These are phyloP conservation scores for Spodoptera exigua DNA, from an alignment of 2,888 invertebrate genomes.

Conservation along the genomic window DNA sequence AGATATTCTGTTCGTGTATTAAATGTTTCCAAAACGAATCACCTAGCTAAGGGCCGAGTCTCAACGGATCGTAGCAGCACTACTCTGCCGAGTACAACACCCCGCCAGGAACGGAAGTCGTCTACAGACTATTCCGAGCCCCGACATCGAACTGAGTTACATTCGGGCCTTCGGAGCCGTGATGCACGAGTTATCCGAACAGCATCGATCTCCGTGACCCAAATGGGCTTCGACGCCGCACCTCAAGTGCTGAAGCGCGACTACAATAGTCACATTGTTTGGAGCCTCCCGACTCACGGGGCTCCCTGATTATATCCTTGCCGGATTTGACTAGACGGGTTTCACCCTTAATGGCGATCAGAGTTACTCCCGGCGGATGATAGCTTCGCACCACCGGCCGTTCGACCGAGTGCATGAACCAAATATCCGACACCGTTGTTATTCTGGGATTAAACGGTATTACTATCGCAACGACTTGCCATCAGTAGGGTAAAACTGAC, in stretches of 20 bases:
- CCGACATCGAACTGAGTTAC: slow-evolving; percentile 82
- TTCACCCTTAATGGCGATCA: slow-evolving; percentile 79
- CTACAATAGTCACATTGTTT: slow-evolving; percentile 79
- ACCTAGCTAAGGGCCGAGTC: slow-evolving; percentile 85
- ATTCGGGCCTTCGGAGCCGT: slow-evolving; percentile 58
- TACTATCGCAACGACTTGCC: slow-evolving; percentile 87
- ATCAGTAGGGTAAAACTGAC: slow-evolving; percentile 90
- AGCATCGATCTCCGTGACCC: slow-evolving; percentile 71
- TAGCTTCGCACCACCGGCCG: slow-evolving; percentile 91
- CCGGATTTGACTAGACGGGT: slow-evolving; percentile 89
- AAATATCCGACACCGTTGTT: slow-evolving; percentile 90
- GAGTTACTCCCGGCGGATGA: slow-evolving; percentile 85
- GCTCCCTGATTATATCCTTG: slow-evolving; percentile 79
- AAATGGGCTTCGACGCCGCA: slow-evolving; percentile 76
- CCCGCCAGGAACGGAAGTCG: slow-evolving; percentile 90
- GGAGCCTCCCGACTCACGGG: slow-evolving; percentile 83
- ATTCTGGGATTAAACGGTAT: slow-evolving; percentile 88
- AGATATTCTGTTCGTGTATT: slow-evolving; percentile 29
- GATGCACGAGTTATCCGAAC: slow-evolving; percentile 65
- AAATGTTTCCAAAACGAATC: slow-evolving; percentile 36
- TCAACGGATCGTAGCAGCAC: slow-evolving; percentile 89
- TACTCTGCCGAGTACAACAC: slow-evolving; percentile 68
- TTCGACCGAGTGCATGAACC: slow-evolving; percentile 90
- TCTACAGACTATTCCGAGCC: slow-evolving; percentile 90
- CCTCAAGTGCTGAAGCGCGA: slow-evolving; percentile 69